phyloP scores from a whole-genome alignment of 2,888 invertebrate genomes.

The Sarcophaga caerulescens region DNA sequence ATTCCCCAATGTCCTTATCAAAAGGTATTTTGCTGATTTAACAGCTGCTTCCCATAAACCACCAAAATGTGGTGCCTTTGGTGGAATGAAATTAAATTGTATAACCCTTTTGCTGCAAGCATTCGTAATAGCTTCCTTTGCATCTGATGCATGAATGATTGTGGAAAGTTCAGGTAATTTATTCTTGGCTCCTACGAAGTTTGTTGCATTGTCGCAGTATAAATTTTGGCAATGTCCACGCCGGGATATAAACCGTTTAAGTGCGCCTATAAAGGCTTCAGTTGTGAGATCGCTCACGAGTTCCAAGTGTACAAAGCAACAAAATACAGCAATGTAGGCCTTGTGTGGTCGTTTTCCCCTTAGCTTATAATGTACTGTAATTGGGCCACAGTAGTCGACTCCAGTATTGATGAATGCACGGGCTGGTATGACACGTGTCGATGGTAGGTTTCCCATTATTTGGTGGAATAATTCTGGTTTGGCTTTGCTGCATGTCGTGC shows the following conservation, averaged over 20 bases:
- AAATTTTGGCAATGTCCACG: conserved; percentile 43
- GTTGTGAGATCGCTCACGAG: conserved; percentile 48
- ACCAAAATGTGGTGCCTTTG: too few relatives aligned
- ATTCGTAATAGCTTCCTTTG: too few relatives aligned
- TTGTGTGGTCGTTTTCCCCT: too few relatives aligned
- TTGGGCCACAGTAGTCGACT: conserved; percentile 47
- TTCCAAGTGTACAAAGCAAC: conserved; percentile 31
- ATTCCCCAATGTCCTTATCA: too few relatives aligned
- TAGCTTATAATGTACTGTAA: conserved; percentile 2
- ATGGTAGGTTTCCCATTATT: conserved; percentile 4
- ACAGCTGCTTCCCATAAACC: too few relatives aligned
- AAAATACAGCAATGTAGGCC: too few relatives aligned
- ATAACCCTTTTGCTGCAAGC: background rate
- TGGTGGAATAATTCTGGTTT: too few relatives aligned
- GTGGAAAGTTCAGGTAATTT: conserved; percentile 24
- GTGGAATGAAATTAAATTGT: background rate
- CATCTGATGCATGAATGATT: background rate
- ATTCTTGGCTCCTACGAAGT: conserved; percentile 40
- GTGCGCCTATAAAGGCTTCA: conserved; percentile 27
- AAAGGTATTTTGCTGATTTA: too few relatives aligned
- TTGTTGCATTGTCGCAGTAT: conserved; percentile 16
- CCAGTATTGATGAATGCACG: conserved; percentile 21
- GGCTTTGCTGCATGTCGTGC: too few relatives aligned
- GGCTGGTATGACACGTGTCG: conserved; percentile 49
- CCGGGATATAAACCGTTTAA: too few relatives aligned